Conservation (phyloP, 2,888 invertebrate genomes). For the Macaria liturata region DNA sequence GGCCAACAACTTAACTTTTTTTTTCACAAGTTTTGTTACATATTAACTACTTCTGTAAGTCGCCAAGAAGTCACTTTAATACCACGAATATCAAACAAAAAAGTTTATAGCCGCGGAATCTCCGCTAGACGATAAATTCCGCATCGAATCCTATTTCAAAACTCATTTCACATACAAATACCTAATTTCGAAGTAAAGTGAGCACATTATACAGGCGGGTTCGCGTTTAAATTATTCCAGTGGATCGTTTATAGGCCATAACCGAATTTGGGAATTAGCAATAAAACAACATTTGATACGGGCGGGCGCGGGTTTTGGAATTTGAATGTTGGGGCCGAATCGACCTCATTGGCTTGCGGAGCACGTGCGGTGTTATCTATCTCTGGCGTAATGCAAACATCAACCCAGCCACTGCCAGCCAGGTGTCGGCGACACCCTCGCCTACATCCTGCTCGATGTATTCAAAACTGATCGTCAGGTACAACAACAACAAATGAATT, state of each 20-base stretch:
- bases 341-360: constrained; percentile 75
- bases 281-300: constrained; percentile 84
- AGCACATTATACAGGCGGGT: constrained; percentile 81
- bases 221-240: constrained; percentile 83
- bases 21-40: no score
- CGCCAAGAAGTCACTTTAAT: no score
- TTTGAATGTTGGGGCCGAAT: constrained; percentile 80
- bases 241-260: constrained; percentile 84
- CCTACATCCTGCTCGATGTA: no score
- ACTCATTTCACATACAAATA: constrained; percentile 83
- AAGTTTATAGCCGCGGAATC: constrained; percentile 33
- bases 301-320: constrained; percentile 81
- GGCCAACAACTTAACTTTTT: no score
- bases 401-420: constrained; percentile 31
- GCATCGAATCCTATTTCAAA: constrained; percentile 76
- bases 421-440: constrained; percentile 27
- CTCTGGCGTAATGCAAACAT: constrained; percentile 43
- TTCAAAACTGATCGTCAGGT: no score
- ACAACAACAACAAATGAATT: no score
- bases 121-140: constrained; percentile 67
- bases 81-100: constrained; percentile 6
- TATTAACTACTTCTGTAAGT: no score
- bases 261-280: constrained; percentile 84
- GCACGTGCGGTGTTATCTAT: constrained; percentile 70
- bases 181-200: constrained; percentile 81